phyloP scores from a whole-genome alignment of 2,113 vertebrate genomes.

The Gorsachius goisagi region DNA sequence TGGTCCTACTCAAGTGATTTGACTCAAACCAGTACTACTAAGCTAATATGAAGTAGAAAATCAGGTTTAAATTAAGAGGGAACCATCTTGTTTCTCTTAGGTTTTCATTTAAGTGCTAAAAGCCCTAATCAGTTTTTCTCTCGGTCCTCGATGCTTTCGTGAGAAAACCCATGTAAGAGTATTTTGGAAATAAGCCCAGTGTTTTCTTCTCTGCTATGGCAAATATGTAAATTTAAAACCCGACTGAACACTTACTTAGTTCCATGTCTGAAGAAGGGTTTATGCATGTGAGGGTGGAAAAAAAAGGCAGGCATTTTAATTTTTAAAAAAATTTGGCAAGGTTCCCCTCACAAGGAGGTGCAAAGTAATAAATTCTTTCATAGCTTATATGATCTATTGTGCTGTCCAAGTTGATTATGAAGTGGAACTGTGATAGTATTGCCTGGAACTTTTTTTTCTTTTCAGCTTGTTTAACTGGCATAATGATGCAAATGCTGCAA shows the following conservation, averaged over 20 bases:
- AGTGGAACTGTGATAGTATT: background rate
- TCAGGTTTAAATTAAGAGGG: background rate
- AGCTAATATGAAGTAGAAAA: background rate
- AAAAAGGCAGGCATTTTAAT: background rate
- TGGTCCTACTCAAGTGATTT: background rate
- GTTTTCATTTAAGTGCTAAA: background rate
- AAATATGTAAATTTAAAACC: constrained; percentile 27
- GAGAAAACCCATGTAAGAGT: background rate
- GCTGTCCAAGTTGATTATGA: background rate
- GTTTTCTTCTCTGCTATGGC: background rate
- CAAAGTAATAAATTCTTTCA: background rate
- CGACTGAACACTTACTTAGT: background rate
- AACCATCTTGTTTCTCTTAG: background rate
- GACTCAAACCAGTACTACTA: background rate
- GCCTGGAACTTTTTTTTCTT: background rate
- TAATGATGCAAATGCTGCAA: background rate
- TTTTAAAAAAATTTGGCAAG: background rate
- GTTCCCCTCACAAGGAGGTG: background rate
- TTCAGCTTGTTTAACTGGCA: background rate
- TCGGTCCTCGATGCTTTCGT: background rate
- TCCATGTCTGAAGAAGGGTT: background rate
- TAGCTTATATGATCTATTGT: background rate
- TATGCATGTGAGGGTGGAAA: background rate
- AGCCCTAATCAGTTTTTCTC: background rate
- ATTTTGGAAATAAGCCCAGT: background rate